phyloP scores from a whole-genome alignment of 2,888 invertebrate genomes.

The Caenorhabditis becei region DNA sequence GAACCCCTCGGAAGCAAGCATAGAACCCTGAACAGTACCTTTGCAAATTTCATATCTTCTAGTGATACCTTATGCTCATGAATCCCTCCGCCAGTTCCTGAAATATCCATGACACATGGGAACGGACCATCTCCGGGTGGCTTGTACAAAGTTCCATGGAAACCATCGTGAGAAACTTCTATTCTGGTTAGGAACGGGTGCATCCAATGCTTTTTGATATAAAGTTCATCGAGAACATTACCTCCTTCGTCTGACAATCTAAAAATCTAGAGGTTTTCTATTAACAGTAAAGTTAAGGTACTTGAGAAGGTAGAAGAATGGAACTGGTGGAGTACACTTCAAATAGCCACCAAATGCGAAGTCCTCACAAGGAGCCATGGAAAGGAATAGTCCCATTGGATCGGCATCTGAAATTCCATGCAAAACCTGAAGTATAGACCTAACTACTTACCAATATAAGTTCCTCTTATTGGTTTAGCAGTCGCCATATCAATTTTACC shows the following conservation, averaged over 20 bases:
- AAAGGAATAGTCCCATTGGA: conserved; percentile 66
- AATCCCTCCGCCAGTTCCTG: conserved; percentile 67
- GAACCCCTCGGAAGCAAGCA: conserved; percentile 64
- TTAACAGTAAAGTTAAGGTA: too few species aligned
- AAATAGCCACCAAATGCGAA: conserved; percentile 67
- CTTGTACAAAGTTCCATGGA: conserved; percentile 65
- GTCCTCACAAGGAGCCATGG: conserved; percentile 61
- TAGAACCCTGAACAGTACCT: conserved; percentile 51
- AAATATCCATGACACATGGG: conserved; percentile 64
- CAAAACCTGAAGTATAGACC: neutral
- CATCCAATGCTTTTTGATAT: conserved; percentile 67
- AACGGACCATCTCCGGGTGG: conserved; percentile 67
- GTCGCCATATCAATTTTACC: conserved; percentile 61
- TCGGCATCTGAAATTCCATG: conserved; percentile 62
- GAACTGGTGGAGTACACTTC: conserved; percentile 67
- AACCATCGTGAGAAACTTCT: conserved; percentile 58
- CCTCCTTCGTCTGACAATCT: conserved; percentile 52
- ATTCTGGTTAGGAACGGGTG: conserved; percentile 60
- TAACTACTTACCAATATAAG: conserved; percentile 64
- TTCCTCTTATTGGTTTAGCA: conserved; percentile 60
- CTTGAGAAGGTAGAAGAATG: conserved; percentile 60
- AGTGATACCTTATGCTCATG: conserved; percentile 68
- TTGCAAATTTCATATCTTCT: too few species aligned
- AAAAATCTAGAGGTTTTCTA: too few species aligned
- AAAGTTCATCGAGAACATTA: conserved; percentile 40